Conservation (phyloP, 2,113 vertebrate species). For the Pluvialis apricaria region DNA sequence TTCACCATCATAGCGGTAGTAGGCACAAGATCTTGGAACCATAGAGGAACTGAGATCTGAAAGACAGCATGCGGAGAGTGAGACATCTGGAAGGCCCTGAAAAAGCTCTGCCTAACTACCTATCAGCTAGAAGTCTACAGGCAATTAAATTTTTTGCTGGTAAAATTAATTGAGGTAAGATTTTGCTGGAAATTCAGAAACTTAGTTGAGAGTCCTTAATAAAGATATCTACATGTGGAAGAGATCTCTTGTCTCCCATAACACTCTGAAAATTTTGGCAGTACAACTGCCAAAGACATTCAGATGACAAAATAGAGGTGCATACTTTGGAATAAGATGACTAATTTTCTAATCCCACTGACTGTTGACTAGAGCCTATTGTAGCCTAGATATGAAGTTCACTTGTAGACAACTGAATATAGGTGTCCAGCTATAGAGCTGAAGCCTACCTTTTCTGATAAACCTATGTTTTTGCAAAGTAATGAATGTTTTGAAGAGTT, state of each 20-base stretch:
- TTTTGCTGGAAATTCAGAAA: neutral
- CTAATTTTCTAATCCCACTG: neutral
- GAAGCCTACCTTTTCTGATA: neutral
- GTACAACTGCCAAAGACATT: neutral
- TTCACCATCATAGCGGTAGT: neutral
- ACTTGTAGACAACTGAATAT: neutral
- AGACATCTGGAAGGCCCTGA: neutral
- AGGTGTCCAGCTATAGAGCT: neutral
- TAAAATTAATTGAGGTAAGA: neutral
- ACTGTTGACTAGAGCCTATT: neutral
- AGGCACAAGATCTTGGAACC: neutral
- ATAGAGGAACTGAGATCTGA: neutral
- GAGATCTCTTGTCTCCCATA: neutral
- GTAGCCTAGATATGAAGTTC: neutral
- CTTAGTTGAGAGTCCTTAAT: neutral
- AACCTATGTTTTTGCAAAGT: neutral
- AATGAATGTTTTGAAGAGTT: neutral
- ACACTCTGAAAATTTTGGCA: neutral
- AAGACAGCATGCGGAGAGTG: neutral
- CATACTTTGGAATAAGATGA: neutral
- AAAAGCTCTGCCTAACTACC: neutral
- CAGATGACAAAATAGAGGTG: rapidly evolving
- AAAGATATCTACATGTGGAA: neutral
- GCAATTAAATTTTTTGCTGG: neutral
- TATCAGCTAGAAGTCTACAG: neutral